Conservation (phyloP, 2,888 invertebrate species). For the Drosophila neonasuta region DNA sequence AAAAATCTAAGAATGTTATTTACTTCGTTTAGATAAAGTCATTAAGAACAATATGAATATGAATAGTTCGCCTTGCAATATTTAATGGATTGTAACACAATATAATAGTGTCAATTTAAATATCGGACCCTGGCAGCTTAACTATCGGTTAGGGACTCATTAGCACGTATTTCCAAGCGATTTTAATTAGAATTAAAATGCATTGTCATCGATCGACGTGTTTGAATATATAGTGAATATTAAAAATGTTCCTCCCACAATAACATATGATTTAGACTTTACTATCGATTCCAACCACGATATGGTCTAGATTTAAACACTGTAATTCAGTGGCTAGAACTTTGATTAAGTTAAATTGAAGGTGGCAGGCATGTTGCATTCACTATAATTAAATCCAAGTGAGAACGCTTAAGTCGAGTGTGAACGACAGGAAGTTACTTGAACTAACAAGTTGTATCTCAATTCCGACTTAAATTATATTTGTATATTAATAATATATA, state of each 20-base stretch:
- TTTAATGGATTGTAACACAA: background rate
- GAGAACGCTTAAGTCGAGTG: slow-evolving; percentile 1
- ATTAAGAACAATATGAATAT: too few relatives aligned
- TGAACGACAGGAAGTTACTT: background rate
- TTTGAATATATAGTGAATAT: slow-evolving; percentile 4
- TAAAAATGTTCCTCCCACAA: slow-evolving; percentile 9
- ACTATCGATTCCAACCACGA: background rate
- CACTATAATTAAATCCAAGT: slow-evolving; percentile 37
- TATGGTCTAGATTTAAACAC: background rate
- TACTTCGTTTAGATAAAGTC: too few relatives aligned
- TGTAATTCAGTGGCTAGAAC: slow-evolving; percentile 18
- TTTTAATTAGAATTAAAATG: slow-evolving; percentile 13
- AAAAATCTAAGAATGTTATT: too few relatives aligned
- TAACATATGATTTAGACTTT: background rate
- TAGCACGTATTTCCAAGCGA: slow-evolving; percentile 47
- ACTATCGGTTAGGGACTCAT: slow-evolving; percentile 39
- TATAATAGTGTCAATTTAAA: background rate
- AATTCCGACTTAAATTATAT: too few relatives aligned
- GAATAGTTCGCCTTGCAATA: background rate
- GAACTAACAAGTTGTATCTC: too few relatives aligned
- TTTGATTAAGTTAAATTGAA: slow-evolving; percentile 47
- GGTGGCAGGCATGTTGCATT: slow-evolving; percentile 10
- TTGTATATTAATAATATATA: too few relatives aligned
- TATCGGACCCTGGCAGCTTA: slow-evolving; percentile 24
- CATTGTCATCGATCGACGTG: slow-evolving; percentile 9